Percentiles rank a stretch among this genome's conserved stretches.
These are phyloP conservation scores for Orthosia cruda DNA, from an alignment of 2,888 invertebrate genomes.

Conservation along the genomic window DNA sequence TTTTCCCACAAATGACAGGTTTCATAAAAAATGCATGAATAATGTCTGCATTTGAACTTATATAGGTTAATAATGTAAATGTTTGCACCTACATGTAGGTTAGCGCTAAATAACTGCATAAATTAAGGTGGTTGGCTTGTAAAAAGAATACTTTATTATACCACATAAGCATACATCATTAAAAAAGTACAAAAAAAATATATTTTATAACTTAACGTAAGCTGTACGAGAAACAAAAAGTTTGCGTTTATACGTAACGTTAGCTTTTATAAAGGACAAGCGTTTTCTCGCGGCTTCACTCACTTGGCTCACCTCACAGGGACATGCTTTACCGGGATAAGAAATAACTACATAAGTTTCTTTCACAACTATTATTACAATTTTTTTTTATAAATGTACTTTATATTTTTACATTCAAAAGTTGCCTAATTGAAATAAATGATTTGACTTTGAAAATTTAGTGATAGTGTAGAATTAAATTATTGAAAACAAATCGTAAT, in stretches of 20 bases:
- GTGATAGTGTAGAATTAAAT: too few species aligned
- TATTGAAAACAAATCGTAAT: too few species aligned
- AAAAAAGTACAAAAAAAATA: not conserved
- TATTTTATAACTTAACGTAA: not conserved
- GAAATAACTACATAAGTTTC: too few species aligned
- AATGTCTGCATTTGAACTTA: not conserved
- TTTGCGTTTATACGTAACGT: not conserved
- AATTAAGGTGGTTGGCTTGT: not conserved
- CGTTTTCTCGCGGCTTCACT: not conserved
- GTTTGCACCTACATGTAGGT: too few species aligned
- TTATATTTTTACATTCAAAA: too few species aligned
- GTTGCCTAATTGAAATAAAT: too few species aligned
- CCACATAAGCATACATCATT: slow-evolving; percentile 11
- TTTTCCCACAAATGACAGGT: not conserved
- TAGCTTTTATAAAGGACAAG: slow-evolving; percentile 6
- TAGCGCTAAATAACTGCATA: not conserved
- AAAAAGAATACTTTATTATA: not conserved
- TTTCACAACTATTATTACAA: too few species aligned
- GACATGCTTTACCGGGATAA: too few species aligned
- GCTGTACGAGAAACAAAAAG: slow-evolving; percentile 27
- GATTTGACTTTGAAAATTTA: too few species aligned
- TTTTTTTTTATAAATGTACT: too few species aligned
- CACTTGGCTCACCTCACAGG: too few species aligned
- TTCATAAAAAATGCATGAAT: not conserved
- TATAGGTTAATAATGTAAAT: not conserved